Evolutionary conservation across 2,888 invertebrate genomes (phyloP).

Genomic region (Suillia variegata): DNA sequence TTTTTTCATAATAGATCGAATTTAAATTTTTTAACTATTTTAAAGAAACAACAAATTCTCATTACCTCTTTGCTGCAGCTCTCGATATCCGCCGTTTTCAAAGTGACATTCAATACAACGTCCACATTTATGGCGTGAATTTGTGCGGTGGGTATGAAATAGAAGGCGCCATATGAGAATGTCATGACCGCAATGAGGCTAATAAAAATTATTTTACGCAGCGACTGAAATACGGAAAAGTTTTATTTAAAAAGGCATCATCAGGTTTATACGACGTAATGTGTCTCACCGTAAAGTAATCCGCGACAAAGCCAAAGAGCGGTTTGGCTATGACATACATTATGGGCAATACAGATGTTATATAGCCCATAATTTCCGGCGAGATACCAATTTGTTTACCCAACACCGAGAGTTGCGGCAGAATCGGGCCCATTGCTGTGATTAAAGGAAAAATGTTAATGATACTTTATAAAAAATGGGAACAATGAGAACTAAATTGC

Average conservation of each 20-base stretch:
- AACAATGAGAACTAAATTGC: background rate
- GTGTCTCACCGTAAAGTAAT: conserved; percentile 69
- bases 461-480: conserved; percentile 8
- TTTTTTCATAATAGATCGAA: too few species aligned
- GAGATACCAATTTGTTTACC: conserved; percentile 80
- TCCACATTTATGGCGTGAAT: conserved; percentile 37
- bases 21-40: background rate
- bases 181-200: conserved; percentile 70
- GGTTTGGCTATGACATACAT: conserved; percentile 80
- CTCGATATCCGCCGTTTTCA: conserved; percentile 28
- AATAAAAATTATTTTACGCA: conserved; percentile 75
- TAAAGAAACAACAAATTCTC: background rate
- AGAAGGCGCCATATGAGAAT: conserved; percentile 71
- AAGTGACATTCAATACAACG: conserved; percentile 38
- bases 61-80: conserved; percentile 35
- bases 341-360: conserved; percentile 77
- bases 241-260: background rate
- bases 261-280: background rate
- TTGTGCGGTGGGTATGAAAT: conserved; percentile 66
- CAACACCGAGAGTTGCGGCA: conserved; percentile 79
- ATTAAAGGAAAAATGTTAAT: conserved; percentile 34
- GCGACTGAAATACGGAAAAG: conserved; percentile 36
- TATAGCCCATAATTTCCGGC: conserved; percentile 75
- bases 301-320: conserved; percentile 75
- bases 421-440: conserved; percentile 79